Base-by-base conservation (phyloP, 2,797 vertebrate genomes). In the Hydrocynus forskahlii region DNA sequence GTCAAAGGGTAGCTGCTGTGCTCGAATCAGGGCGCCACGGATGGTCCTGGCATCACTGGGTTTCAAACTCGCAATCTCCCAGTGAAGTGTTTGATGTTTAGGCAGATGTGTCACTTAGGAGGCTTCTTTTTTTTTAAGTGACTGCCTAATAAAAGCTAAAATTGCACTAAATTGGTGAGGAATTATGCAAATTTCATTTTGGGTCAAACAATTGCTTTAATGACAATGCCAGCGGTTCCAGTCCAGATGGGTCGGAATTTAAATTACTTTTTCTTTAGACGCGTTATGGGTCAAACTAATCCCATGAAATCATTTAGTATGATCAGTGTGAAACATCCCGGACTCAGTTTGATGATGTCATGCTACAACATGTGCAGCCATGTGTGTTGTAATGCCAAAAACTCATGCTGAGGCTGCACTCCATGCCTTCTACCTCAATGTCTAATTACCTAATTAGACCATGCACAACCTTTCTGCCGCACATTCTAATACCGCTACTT, bases 361-460 rank as follows among this genome's bases (percentile, higher is more conserved):
- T 55, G 29, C 19, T 43, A 35, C 23, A 35, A 19, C 21, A 8
- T 25, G 29, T 16, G 38, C 63, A 54, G 45, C 48, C 50, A 35
- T 55, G 25, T 19, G 48, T 48, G 14, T 14, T 52, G 50, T 25
- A 17, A 45, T 1, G 43, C 45, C 14, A 50, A 8, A 25, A 35
- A 21, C 25, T 16, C 62, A 35, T 6, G 35, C 62, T 70, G 48
- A 50, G 45, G 17, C 7, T 8, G 3, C 0, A 7, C 7, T 29
- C 16, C 45, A 71, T 25, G 25, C 70, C 52, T 55, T 19, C n/a
- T n/a, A 23, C 67, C 23, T 70, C 45, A 50, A 4, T 43, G 9
- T 55, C 70, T 72, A 35, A 72, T 71, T 52, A 55, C 25, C 25
- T 55, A 54, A 35, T 72, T 40, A 38, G 38, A 67, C 43, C 64